A percentile compares a stretch with the other conserved stretches of the same genome.
These are phyloP conservation scores for Steinernema carpocapsae DNA, from an alignment of 2,888 invertebrate genomes.

Conservation along the genomic window DNA sequence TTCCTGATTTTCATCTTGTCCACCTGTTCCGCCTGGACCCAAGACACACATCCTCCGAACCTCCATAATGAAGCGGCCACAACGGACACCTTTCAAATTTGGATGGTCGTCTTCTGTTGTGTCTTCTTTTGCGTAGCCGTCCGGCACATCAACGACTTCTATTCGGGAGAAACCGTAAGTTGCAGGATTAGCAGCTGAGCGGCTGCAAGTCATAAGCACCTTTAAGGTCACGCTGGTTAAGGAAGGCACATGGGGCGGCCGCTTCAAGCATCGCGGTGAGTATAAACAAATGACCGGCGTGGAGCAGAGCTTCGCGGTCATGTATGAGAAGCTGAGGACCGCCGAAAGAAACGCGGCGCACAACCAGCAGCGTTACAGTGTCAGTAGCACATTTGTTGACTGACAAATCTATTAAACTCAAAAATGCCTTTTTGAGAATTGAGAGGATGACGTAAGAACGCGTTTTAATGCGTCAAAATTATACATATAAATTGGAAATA, in stretches of 20 bases:
- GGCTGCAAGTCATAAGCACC: not conserved
- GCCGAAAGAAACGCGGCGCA: slow-evolving; percentile 36
- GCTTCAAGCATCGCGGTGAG: slow-evolving; percentile 40
- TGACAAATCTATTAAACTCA: too few relatives aligned
- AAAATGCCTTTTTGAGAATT: too few relatives aligned
- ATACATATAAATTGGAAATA: too few relatives aligned
- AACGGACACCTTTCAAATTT: slow-evolving; percentile 37
- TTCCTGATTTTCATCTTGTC: not conserved
- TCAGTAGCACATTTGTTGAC: too few relatives aligned
- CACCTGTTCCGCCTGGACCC: not conserved
- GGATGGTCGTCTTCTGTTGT: slow-evolving; percentile 37
- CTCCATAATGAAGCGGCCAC: slow-evolving; percentile 20
- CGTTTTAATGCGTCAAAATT: too few relatives aligned
- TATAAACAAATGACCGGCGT: slow-evolving; percentile 34
- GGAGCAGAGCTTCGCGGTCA: slow-evolving; percentile 39
- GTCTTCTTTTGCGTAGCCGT: slow-evolving; percentile 38
- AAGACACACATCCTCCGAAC: not conserved
- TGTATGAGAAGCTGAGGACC: slow-evolving; percentile 38
- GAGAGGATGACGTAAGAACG: too few relatives aligned
- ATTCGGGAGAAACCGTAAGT: slow-evolving; percentile 35
- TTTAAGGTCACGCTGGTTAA: slow-evolving; percentile 37
- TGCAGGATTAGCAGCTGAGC: not conserved
- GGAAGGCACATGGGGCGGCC: slow-evolving; percentile 42
- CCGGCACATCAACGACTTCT: slow-evolving; percentile 39
- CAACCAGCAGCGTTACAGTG: slow-evolving; percentile 16